Evolutionary conservation across 2,888 invertebrate species (phyloP), one percentile per base, ranked within the genome.

Genomic region (Drosophila greeni): DNA sequence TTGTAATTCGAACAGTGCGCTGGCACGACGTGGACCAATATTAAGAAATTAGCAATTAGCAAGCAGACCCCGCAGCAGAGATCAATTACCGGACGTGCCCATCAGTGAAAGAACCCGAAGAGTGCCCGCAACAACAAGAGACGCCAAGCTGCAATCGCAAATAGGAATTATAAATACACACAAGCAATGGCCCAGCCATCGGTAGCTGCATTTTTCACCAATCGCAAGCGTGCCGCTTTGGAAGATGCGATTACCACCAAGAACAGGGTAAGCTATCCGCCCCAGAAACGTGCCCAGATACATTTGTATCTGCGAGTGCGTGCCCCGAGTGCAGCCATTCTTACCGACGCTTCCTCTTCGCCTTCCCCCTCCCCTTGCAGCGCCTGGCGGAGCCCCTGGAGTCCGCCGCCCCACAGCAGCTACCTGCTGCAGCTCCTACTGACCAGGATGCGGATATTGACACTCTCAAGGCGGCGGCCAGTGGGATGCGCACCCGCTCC

Each of bases 161-260:
- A 24, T 51, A 61, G 45, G 26, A 45, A 42, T 40, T 52, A 54
- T 18, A 16, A 36, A 55, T 31, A 55, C 56, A 55, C 11, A 45
- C 34, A 52, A 61, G 82, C 56, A 84, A 95, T 95, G 95, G 92
- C 94, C 72, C 95, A 95, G 89, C 93, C 94, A 78, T 93, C 93
- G 52, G 91, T 95, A 62, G 92, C 93, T 68, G 91, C 92, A 71
- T 95, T 91, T 90, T 95, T 94, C 87, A 93, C 91, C 86, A 92
- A 92, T 81, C 91, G 95, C 85, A 95, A 95, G 89, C 91, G 95
- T 80, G 91, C 92, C 62, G 93, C 93, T n/a, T 87, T 90, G 9
- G 94, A 94, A 52, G 94, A 95, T 85, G 85, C 90, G 56, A 89
- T 90, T 84, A 86, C 90, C 88, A 86, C 90, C 55, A 90, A 91